Evolutionary conservation across 2,888 invertebrate genomes (phyloP).

Genomic region (Drosophila mimica): DNA sequence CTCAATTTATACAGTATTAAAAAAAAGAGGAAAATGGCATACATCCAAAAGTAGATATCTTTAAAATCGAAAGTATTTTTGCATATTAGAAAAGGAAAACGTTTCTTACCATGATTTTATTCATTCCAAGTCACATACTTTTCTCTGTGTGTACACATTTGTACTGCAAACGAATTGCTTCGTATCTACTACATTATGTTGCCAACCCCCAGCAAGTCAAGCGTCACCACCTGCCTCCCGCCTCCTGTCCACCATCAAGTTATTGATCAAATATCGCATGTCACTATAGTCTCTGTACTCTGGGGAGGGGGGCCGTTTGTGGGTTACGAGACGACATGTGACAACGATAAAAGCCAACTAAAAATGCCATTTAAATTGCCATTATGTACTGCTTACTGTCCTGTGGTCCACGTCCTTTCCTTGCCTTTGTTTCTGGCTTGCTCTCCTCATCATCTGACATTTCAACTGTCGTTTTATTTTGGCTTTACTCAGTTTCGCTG

Average conservation of each 20-base stretch:
- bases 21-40: not conserved
- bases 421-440: conserved; percentile 7
- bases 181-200: conserved; percentile 43
- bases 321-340: conserved; percentile 3
- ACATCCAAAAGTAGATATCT: not conserved
- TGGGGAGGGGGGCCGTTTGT: not conserved
- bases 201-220: conserved; percentile 39
- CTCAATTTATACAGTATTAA: not conserved
- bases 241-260: conserved; percentile 29
- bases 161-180: conserved; percentile 19
- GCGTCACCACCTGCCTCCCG: conserved; percentile 12
- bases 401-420: conserved; percentile 36
- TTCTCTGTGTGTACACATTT: conserved; percentile 10
- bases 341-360: conserved; percentile 66
- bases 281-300: conserved; percentile 38
- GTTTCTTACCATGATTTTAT: not conserved
- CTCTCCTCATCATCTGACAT: conserved; percentile 25
- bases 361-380: conserved; percentile 78
- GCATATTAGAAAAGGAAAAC: not conserved
- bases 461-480: conserved; percentile 44
- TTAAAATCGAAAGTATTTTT: not conserved
- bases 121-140: not conserved
- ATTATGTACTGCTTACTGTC: conserved; percentile 75
- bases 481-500: conserved; percentile 42
- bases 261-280: conserved; percentile 80